phyloP scores from a whole-genome alignment of 2,113 vertebrate species.

The Podocnemis expansa region DNA sequence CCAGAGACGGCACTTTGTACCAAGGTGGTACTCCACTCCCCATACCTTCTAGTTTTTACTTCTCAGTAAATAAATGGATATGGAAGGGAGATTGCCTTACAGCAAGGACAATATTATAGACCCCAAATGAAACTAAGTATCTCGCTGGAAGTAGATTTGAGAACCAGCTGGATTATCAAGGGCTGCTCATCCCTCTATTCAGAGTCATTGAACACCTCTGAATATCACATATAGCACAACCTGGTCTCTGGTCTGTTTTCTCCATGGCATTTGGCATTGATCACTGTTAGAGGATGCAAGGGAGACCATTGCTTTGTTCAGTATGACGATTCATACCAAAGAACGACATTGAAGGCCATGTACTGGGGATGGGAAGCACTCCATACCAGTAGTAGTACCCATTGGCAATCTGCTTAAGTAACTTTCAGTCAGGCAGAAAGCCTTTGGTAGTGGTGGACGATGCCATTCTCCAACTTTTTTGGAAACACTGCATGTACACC shows the following conservation, averaged over 20 bases:
- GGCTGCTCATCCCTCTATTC: not conserved
- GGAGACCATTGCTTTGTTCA: not conserved
- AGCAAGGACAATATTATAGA: not conserved
- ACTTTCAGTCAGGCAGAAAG: not conserved
- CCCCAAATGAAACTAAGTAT: conserved; percentile 1
- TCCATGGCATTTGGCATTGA: not conserved
- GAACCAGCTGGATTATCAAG: not conserved
- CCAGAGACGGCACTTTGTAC: not conserved
- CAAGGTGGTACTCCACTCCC: not conserved
- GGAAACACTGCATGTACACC: not conserved
- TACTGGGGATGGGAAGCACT: not conserved
- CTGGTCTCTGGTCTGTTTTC: not conserved
- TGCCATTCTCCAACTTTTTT: not conserved
- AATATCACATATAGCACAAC: not conserved
- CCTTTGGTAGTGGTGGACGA: not conserved
- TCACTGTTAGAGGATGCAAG: not conserved
- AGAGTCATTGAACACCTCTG: not conserved
- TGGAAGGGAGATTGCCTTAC: not conserved
- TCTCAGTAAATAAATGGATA: not conserved
- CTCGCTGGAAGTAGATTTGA: not conserved
- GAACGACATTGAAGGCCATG: not conserved
- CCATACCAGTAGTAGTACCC: not conserved
- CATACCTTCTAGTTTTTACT: conserved; percentile 13
- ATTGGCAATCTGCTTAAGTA: not conserved
- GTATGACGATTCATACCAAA: not conserved